A percentile compares a stretch with the other conserved stretches of the same genome.
These are phyloP conservation scores for Spea bombifrons DNA, from an alignment of 2,113 vertebrate species.

Conservation along the genomic window DNA sequence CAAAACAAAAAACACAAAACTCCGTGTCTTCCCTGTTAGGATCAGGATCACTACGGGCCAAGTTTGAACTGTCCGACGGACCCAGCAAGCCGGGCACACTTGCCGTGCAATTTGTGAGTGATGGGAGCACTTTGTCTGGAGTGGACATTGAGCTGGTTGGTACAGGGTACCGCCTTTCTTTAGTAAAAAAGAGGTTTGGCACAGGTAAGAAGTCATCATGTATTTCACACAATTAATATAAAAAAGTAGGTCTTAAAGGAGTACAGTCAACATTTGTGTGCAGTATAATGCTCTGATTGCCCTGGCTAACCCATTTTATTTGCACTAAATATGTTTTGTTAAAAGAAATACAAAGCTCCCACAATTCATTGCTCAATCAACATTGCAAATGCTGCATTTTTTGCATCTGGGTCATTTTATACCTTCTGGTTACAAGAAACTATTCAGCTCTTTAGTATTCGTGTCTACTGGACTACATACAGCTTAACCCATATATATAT, in stretches of 20 bases:
- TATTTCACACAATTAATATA: neutral
- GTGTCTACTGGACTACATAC: too few species aligned
- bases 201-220: slow-evolving; percentile 72
- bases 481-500: too few species aligned
- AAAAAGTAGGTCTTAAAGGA: neutral
- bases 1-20: too few species aligned
- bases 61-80: slow-evolving; percentile 90
- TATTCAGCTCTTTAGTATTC: too few species aligned
- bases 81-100: slow-evolving; percentile 88
- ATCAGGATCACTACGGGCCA: slow-evolving; percentile 89
- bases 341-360: too few species aligned
- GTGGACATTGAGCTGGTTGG: slow-evolving; percentile 86
- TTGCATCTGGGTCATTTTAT: too few species aligned
- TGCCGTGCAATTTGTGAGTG: slow-evolving; percentile 90
- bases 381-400: too few species aligned
- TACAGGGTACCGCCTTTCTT: slow-evolving; percentile 88
- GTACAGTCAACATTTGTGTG: neutral
- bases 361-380: neutral
- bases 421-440: too few species aligned
- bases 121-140: slow-evolving; percentile 89
- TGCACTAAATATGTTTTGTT: neutral
- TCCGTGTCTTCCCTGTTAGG: slow-evolving; percentile 63
- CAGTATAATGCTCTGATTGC: neutral
- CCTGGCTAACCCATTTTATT: neutral
- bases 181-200: slow-evolving; percentile 92